phyloP scores from a whole-genome alignment of 2,113 vertebrate genomes.

The Ariopsis seemanni region DNA sequence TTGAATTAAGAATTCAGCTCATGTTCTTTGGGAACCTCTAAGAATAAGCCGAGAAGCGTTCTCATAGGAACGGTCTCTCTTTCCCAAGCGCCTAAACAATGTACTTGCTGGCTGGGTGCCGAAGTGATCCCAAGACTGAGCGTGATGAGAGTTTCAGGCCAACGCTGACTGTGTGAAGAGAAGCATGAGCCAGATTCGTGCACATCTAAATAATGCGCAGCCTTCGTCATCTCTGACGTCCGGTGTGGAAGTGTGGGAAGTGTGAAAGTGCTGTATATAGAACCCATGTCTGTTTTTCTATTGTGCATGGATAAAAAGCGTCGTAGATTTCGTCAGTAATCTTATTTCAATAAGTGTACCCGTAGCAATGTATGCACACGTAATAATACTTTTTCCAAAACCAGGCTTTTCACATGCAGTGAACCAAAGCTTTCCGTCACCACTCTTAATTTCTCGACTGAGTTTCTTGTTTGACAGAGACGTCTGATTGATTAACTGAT shows the following conservation, averaged over 20 bases:
- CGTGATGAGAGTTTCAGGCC: not conserved
- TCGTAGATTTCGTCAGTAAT: not conserved
- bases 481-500: constrained; percentile 14
- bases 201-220: not conserved
- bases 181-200: not conserved
- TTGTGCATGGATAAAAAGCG: not conserved
- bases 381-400: not conserved
- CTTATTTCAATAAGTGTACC: not conserved
- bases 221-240: not conserved
- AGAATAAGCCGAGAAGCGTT: not conserved
- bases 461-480: not conserved
- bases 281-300: not conserved
- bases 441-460: not conserved
- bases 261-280: not conserved
- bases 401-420: not conserved
- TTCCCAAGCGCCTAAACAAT: constrained; percentile 20
- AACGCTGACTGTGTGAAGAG: not conserved
- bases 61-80: constrained; percentile 14
- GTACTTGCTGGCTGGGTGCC: not conserved
- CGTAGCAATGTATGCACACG: not conserved
- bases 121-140: not conserved
- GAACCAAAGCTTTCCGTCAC: not conserved
- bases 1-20: constrained; percentile 18
- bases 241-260: not conserved
- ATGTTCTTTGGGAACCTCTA: not conserved